These are phyloP conservation scores for Catocala sponsa DNA, from an alignment of 2,888 invertebrate species.

Conservation along the genomic window DNA sequence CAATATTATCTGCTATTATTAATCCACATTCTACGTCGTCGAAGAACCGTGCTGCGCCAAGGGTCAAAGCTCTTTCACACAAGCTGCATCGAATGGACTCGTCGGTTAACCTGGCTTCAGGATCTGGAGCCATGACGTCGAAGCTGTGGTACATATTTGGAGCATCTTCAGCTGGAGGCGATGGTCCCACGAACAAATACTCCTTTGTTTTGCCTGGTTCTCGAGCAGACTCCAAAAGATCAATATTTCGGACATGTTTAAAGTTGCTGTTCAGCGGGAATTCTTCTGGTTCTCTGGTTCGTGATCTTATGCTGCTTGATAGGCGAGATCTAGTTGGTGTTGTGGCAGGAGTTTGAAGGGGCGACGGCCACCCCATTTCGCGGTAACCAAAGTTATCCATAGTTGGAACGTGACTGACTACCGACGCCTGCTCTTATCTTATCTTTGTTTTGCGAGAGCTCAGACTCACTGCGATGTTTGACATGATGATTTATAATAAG, in stretches of 20 bases:
- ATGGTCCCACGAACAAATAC: slow-evolving; percentile 93
- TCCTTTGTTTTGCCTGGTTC: slow-evolving; percentile 89
- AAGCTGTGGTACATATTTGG: slow-evolving; percentile 94
- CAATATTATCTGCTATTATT: slow-evolving; percentile 88
- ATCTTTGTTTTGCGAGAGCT: slow-evolving; percentile 73
- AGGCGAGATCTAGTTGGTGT: slow-evolving; percentile 70
- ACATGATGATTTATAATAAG: slow-evolving; percentile 74
- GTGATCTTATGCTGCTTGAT: slow-evolving; percentile 80
- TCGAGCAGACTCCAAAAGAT: slow-evolving; percentile 89
- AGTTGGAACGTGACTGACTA: slow-evolving; percentile 69
- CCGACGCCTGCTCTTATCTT: slow-evolving; percentile 68
- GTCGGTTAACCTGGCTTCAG: slow-evolving; percentile 91
- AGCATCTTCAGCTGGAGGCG: slow-evolving; percentile 93
- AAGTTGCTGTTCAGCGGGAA: slow-evolving; percentile 86
- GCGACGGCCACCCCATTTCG: slow-evolving; percentile 86
- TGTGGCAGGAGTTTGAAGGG: slow-evolving; percentile 70
- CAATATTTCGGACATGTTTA: slow-evolving; percentile 75
- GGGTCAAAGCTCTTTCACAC: slow-evolving; percentile 90
- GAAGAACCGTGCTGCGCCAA: slow-evolving; percentile 90
- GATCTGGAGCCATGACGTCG: slow-evolving; percentile 90
- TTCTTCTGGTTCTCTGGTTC: slow-evolving; percentile 81
- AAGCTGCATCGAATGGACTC: slow-evolving; percentile 91
- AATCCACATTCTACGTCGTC: slow-evolving; percentile 93
- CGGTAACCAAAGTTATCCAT: slow-evolving; percentile 91
- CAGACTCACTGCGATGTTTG: slow-evolving; percentile 69